Conservation (phyloP, 2,797 vertebrate genomes). For the Australoheros facetus region DNA sequence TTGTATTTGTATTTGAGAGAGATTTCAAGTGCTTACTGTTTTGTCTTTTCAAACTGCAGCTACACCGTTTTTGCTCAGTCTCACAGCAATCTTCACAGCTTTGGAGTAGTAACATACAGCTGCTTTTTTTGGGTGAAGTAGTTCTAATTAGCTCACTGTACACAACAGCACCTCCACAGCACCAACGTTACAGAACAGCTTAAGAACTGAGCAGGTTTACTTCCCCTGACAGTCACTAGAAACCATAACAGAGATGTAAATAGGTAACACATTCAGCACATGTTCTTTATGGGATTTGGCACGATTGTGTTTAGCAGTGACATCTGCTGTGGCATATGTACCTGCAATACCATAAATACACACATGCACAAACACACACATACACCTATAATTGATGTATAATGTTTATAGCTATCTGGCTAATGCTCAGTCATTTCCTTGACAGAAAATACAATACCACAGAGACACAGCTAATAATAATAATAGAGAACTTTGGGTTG, state of each 20-base stretch:
- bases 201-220: not conserved
- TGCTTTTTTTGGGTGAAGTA: not conserved
- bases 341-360: too few species aligned
- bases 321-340: not conserved
- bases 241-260: not conserved
- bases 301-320: not conserved
- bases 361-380: not conserved
- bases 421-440: constrained; percentile 34
- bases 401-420: constrained; percentile 11
- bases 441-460: constrained; percentile 44
- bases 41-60: not conserved
- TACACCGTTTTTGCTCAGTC: not conserved
- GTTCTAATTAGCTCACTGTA: not conserved
- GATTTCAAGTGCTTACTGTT: not conserved
- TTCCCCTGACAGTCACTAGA: not conserved
- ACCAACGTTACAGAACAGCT: not conserved
- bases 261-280: not conserved
- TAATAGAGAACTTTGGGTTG: constrained; percentile 41
- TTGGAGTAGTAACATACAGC: not conserved
- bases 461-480: constrained; percentile 40
- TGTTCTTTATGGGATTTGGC: not conserved
- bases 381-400: not conserved
- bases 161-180: not conserved
- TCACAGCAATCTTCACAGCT: not conserved
- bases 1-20: not conserved